Conservation (phyloP, 2,113 vertebrate species). For the Gavia stellata region DNA sequence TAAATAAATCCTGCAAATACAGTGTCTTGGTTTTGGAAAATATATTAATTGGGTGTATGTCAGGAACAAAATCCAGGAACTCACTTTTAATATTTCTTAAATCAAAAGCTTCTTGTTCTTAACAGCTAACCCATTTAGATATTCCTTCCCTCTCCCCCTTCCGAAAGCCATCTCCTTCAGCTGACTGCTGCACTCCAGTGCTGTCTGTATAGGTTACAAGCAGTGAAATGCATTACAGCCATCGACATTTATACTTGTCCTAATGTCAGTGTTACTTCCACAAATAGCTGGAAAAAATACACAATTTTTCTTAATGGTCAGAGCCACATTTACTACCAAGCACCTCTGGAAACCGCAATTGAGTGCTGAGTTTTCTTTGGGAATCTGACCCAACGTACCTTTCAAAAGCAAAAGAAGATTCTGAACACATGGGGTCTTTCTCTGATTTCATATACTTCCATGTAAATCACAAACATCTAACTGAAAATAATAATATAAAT, state of each 20-base stretch:
- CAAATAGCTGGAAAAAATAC: not conserved
- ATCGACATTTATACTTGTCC: not conserved
- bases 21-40: constrained; percentile 2
- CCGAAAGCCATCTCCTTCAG: not conserved
- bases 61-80: constrained; percentile 49
- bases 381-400: not conserved
- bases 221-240: not conserved
- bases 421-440: accelerated
- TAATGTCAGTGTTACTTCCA: not conserved
- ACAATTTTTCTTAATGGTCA: not conserved
- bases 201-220: not conserved
- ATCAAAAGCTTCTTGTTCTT: constrained; percentile 65
- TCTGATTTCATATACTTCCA: not conserved
- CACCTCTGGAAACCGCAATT: not conserved
- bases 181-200: constrained; percentile 25
- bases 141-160: not conserved
- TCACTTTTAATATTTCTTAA: constrained; percentile 49
- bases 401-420: not conserved
- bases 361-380: not conserved
- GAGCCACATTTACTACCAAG: not conserved
- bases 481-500: not conserved
- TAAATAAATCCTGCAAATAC: constrained; percentile 36
- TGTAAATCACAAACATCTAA: not conserved
- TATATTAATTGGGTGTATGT: constrained; percentile 50
- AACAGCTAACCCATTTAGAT: constrained; percentile 59